These are phyloP conservation scores for Leptopilina syphax DNA, from an alignment of 2,888 invertebrate species.

Conservation along the genomic window DNA sequence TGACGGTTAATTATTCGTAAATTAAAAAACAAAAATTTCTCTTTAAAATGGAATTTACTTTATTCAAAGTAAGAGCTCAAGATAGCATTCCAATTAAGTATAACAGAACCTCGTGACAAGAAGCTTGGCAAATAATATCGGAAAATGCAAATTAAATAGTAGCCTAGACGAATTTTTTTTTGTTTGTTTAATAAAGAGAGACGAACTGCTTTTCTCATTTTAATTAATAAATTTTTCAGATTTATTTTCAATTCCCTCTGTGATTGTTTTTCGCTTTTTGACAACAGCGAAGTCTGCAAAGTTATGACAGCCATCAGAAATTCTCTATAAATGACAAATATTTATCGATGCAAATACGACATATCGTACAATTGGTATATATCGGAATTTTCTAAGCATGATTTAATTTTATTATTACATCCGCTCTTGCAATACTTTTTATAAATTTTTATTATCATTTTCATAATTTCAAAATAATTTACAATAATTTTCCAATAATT, in stretches of 20 bases:
- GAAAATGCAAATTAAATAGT: slow-evolving; percentile 39
- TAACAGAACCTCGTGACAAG: slow-evolving; percentile 20
- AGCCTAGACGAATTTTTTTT: slow-evolving; percentile 16
- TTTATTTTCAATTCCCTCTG: slow-evolving; percentile 6
- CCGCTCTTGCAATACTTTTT: too few relatives aligned
- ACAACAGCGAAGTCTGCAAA: not conserved
- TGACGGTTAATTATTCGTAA: slow-evolving; percentile 15
- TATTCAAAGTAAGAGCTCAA: slow-evolving; percentile 24
- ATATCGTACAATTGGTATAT: not conserved
- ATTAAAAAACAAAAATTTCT: slow-evolving; percentile 22
- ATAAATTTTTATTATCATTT: too few relatives aligned
- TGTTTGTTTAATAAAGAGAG: not conserved
- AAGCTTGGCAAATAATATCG: slow-evolving; percentile 27
- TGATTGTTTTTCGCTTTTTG: slow-evolving; percentile 18
- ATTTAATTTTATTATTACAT: too few relatives aligned
- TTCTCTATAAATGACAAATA: not conserved
- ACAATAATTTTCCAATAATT: too few relatives aligned
- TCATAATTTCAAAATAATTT: too few relatives aligned
- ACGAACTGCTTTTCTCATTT: not conserved
- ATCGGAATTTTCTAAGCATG: too few relatives aligned
- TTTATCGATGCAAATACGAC: slow-evolving; percentile 22
- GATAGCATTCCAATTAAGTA: slow-evolving; percentile 37
- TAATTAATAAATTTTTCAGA: slow-evolving; percentile 30
- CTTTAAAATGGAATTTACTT: slow-evolving; percentile 23
- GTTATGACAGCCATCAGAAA: slow-evolving; percentile 18